Evolutionary conservation across 1,140 invertebrate species (phyloP), one percentile per base, ranked within the genome.

Genomic region (Tetramorium alpestre): DNA sequence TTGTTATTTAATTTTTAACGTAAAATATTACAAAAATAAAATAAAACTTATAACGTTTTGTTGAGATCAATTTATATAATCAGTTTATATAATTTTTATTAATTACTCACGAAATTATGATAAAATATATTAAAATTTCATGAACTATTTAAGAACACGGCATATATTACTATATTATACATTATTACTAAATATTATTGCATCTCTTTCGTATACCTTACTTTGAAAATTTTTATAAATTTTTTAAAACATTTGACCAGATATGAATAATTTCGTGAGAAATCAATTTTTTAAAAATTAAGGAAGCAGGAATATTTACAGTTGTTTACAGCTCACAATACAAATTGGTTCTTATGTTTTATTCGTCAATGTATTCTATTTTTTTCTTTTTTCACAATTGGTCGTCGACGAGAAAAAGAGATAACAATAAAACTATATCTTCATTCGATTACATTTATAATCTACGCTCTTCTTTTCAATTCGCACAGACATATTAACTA

Each of bases 331-430:
- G 70, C 86, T 72, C 82, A 91, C 85, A 91, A 65, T 91, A 86
- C 72, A 88, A 90, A 88, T 91, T 72, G 75, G 86, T 44, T 91
- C 80, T 84, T 22, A 82, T 77, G 18, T 91, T 91, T 91, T 89
- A 91, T 91, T 91, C 22, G 86, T 91, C 73, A 85, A 25, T 90
- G 51, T 75, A 67, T 72, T 81, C 54, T 72, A 41, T 38, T 62
- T 56, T 28, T 64, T 85, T 38, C 67, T 72, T 82, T 58, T 90
- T 88, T 88, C 89, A 90, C 89, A 90, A 90, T 90, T 90, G 89
- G 89, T 90, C 89, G 70, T 86, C 85, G 85, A 70, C 28, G 25
- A 69, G 51, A 60, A 7, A 67, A 41, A 84, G 38, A 84, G 41
- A 73, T 72, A 82, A 73, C 69, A 84, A 75, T 84, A 47, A 75